A percentile compares a stretch with the other conserved stretches of the same genome.
Evolutionary conservation across 2,113 vertebrate genomes (phyloP).

Genomic region (Cynopterus brachyotis): DNA sequence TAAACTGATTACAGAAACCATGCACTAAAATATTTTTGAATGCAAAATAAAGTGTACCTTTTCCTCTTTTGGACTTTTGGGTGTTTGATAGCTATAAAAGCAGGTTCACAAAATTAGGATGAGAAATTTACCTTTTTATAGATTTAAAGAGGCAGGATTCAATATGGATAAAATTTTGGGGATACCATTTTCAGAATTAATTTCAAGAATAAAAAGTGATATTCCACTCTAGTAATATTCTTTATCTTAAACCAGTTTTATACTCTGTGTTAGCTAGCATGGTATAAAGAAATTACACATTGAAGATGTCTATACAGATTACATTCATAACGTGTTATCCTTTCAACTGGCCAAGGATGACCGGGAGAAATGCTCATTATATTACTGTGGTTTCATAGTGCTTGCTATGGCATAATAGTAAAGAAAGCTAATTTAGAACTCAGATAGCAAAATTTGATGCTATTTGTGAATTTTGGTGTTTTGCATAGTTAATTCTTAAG

Average conservation of each 20-base stretch:
- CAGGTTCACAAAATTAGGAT: conserved; percentile 51
- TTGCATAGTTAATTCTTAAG: conserved; percentile 69
- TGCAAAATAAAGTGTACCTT: conserved; percentile 43
- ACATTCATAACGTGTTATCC: conserved; percentile 55
- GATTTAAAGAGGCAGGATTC: conserved; percentile 1
- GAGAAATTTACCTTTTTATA: conserved; percentile 50
- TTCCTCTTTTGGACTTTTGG: conserved; percentile 36
- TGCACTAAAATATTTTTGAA: conserved; percentile 35
- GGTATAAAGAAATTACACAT: conserved; percentile 53
- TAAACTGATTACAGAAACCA: conserved; percentile 37
- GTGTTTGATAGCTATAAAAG: conserved; percentile 44
- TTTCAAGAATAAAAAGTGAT: conserved; percentile 43
- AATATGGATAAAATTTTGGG: conserved; percentile 10
- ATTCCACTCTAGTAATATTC: conserved; percentile 34
- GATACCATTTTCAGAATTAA: conserved; percentile 40
- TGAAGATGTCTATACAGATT: conserved; percentile 56
- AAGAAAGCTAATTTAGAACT: conserved; percentile 60
- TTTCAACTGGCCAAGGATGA: conserved; percentile 59
- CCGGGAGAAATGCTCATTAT: conserved; percentile 38
- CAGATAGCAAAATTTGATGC: conserved; percentile 48
- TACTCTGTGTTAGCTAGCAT: conserved; percentile 30
- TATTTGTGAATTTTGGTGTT: conserved; percentile 68
- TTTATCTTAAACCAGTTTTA: conserved; percentile 46
- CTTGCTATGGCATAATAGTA: conserved; percentile 13
- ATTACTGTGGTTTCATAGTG: conserved; percentile 57